These are phyloP conservation scores for Andrena haemorrhoa DNA, from an alignment of 2,888 invertebrate species.

Conservation along the genomic window DNA sequence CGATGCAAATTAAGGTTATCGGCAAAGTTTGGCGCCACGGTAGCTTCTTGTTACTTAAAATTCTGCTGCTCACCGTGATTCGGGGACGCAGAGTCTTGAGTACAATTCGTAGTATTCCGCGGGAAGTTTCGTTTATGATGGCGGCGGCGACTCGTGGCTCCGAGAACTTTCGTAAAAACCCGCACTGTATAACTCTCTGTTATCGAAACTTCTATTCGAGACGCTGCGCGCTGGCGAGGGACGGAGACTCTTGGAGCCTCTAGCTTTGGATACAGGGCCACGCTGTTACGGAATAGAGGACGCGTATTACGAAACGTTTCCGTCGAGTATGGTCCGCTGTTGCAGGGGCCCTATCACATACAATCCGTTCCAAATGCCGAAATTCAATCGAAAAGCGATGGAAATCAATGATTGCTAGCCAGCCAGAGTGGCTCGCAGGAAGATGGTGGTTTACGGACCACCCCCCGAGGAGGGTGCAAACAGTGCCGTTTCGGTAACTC, in stretches of 20 bases:
- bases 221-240: neutral
- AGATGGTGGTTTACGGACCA: no score
- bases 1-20: neutral
- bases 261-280: neutral
- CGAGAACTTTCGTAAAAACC: conserved; percentile 5
- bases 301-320: neutral
- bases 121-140: conserved; percentile 36
- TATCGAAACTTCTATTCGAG: conserved; percentile 21
- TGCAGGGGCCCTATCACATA: neutral
- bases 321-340: neutral
- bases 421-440: neutral
- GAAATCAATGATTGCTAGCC: conserved; percentile 2
- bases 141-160: neutral
- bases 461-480: neutral
- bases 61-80: conserved; percentile 12
- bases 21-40: neutral
- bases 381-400: neutral
- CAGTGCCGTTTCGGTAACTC: conserved; percentile 11
- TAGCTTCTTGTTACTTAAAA: neutral
- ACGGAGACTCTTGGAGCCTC: neutral
- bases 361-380: neutral
- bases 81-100: neutral
- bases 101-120: conserved; percentile 7
- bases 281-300: neutral
- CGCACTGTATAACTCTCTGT: conserved; percentile 14